Conservation (phyloP, 2,888 invertebrate genomes). For the Heliconius hortense region DNA sequence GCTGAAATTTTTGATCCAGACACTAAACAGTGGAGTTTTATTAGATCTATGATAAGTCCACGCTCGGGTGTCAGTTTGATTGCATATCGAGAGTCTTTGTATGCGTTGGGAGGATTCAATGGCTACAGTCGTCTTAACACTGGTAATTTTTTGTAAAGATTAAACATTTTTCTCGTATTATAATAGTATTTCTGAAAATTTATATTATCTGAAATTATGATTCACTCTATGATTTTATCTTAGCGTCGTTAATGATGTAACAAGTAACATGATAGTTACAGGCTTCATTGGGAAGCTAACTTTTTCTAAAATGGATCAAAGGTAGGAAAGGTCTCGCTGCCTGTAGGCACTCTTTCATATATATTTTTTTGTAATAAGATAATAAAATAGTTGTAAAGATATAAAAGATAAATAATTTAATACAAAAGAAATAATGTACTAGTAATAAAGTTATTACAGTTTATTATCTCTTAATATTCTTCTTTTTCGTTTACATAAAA, state of each 20-base stretch:
- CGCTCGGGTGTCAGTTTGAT: slow-evolving; percentile 90
- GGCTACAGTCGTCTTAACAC: slow-evolving; percentile 86
- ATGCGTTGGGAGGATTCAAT: slow-evolving; percentile 91
- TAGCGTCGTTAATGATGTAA: background rate
- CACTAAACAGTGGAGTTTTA: slow-evolving; percentile 87
- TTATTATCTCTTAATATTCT: background rate
- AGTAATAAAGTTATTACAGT: background rate
- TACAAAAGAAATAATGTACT: background rate
- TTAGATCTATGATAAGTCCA: slow-evolving; percentile 86
- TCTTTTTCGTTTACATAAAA: slow-evolving; percentile 2
- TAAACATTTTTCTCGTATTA: background rate
- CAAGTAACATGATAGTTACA: background rate
- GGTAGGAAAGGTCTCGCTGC: too few relatives aligned
- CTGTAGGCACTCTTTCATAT: too few relatives aligned
- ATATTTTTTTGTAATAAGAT: too few relatives aligned
- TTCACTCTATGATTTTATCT: background rate
- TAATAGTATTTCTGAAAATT: too few relatives aligned
- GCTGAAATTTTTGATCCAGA: slow-evolving; percentile 88
- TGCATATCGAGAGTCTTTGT: slow-evolving; percentile 84
- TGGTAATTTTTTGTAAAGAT: slow-evolving; percentile 64
- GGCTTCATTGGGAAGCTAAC: background rate
- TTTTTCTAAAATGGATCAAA: too few relatives aligned
- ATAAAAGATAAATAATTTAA: too few relatives aligned
- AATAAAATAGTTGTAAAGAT: too few relatives aligned
- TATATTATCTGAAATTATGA: background rate